Evolutionary conservation across 2,888 invertebrate genomes (phyloP), one percentile per base, ranked within the genome.

Genomic region (Leptinotarsa rubiginosa): DNA sequence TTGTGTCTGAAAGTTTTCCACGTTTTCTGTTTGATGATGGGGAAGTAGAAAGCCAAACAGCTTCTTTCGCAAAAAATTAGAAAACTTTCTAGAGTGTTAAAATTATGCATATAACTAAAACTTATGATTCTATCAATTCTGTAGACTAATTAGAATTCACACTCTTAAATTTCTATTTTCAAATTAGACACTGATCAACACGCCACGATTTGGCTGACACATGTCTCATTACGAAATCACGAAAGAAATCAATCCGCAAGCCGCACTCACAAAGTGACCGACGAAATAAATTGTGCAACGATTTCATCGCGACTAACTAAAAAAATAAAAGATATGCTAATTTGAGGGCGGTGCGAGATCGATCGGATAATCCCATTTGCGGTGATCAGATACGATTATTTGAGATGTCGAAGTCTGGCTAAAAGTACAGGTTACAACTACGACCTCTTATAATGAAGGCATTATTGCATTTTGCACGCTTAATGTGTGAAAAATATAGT

Each of bases 381-480:
- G 76, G 79, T 70, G 79, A 79, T 79, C 77, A 74, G 78, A 81
- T 79, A 80, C 70, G 77, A 78, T 73, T 77, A 81, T 81, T 81
- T 78, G 75, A n/a, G 62, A 31, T 62, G 80, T 56, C 56, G 56
- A 56, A 20, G 79, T 73, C 74, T 80, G 76, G 73, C 75, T 73
- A 75, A 78, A 79, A 78, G 74, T 73, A 74, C 72, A 59, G 76
- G 73, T 76, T 75, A 75, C 67, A 69, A 75, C 69, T 49, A 70
- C 73, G 73, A 74, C 74, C 62, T 77, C 25, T 73, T 70, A 78
- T 83, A 83, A 83, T 84, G 82, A 84, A 83, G 82, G 82, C 82
- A 83, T 84, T 84, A 84, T 81, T 81, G 80, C 79, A 80, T 81
- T 80, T 79, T 80, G 80, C 82, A 82, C 81, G 82, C 80, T 80